Percentiles rank a stretch among this genome's conserved stretches.
These are phyloP conservation scores for Philotrypesis tridentata DNA, from an alignment of 1,140 invertebrate genomes.

Conservation along the genomic window DNA sequence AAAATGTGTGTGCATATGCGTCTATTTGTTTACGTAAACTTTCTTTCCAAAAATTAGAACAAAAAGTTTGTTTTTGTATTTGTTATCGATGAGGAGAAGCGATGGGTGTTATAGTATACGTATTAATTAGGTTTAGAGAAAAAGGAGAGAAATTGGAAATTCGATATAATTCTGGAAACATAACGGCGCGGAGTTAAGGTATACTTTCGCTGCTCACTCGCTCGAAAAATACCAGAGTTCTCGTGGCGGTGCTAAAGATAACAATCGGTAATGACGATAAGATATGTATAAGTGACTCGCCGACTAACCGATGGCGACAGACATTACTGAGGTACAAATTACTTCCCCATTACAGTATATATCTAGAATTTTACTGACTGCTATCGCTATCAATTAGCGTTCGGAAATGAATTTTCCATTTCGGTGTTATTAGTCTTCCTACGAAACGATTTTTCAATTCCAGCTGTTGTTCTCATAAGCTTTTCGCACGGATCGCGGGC, in stretches of 20 bases:
- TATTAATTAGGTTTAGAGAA: no score
- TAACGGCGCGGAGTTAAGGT: background rate
- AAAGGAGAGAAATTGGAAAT: background rate
- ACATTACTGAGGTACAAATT: conserved; percentile 29
- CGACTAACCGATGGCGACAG: conserved; percentile 19
- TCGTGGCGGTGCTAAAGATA: conserved; percentile 14
- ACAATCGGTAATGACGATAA: conserved; percentile 3
- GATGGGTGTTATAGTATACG: no score
- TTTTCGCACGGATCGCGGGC: background rate
- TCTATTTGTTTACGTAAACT: no score
- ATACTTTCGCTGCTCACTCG: background rate
- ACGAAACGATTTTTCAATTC: background rate
- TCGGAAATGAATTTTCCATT: background rate
- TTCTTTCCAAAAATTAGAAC: no score
- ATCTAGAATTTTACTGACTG: conserved; percentile 9
- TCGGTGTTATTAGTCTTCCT: background rate
- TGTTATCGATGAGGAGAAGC: no score
- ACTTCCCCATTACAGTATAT: conserved; percentile 9
- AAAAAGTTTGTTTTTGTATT: no score
- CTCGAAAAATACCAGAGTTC: background rate
- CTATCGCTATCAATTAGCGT: background rate
- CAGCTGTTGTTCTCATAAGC: background rate
- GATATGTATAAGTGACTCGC: conserved; percentile 5
- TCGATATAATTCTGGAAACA: background rate
- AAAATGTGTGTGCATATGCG: no score